These are phyloP conservation scores for Barbus barbus DNA, from an alignment of 2,113 vertebrate genomes.

Conservation along the genomic window DNA sequence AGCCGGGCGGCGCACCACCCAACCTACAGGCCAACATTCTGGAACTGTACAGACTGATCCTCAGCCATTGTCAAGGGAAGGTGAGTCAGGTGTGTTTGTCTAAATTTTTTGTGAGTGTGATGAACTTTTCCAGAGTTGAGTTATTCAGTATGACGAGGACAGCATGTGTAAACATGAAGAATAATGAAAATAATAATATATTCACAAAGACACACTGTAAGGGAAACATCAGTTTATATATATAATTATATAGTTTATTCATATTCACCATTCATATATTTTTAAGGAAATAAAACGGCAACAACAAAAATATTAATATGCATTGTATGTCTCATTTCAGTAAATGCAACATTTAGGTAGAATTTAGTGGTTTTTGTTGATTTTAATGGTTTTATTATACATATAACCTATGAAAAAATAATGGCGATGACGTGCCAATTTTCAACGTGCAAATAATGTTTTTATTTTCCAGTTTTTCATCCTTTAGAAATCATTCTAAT, in stretches of 20 bases:
- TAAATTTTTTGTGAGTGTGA: not conserved
- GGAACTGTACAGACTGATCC: slow-evolving; percentile 71
- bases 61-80: slow-evolving; percentile 64
- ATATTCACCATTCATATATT: no score
- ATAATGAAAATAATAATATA: not conserved
- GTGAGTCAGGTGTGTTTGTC: slow-evolving; percentile 60
- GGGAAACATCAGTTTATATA: not conserved
- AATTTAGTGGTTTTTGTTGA: no score
- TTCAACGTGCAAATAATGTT: not conserved
- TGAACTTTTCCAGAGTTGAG: not conserved
- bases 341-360: no score
- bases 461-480: not conserved
- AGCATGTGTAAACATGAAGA: not conserved
- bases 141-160: not conserved
- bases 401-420: not conserved
- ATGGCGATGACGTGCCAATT: not conserved
- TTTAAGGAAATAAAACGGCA: no score
- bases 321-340: no score
- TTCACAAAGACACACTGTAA: not conserved
- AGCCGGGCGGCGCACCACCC: slow-evolving; percentile 58
- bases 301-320: no score
- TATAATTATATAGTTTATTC: no score
- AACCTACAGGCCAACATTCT: slow-evolving; percentile 74
- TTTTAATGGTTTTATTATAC: not conserved
- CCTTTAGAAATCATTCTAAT: no score